These are phyloP conservation scores for Chesias legatella DNA, from an alignment of 2,888 invertebrate genomes.

Conservation along the genomic window DNA sequence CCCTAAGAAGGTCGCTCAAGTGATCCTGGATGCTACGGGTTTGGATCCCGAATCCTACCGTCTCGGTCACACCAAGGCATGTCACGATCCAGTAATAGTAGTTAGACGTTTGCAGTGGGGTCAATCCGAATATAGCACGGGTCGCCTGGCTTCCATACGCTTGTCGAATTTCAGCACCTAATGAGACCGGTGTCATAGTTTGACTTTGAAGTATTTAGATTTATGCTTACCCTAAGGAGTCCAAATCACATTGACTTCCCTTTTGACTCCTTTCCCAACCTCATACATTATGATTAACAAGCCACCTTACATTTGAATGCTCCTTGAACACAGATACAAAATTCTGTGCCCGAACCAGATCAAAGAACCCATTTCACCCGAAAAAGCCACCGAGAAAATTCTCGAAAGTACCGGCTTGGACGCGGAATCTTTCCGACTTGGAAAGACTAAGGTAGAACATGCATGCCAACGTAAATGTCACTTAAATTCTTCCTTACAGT, in stretches of 20 bases:
- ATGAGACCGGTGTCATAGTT: constrained; percentile 60
- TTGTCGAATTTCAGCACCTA: constrained; percentile 55
- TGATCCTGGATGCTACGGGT: constrained; percentile 90
- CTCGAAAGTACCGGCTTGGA: constrained; percentile 92
- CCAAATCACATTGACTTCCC: constrained; percentile 61
- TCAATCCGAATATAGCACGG: constrained; percentile 47
- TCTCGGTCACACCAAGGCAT: constrained; percentile 99
- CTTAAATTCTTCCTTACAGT: constrained; percentile 43
- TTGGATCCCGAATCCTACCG: constrained; percentile 96
- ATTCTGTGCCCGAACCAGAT: constrained; percentile 97
- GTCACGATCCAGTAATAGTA: constrained; percentile 67
- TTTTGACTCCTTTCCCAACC: constrained; percentile 45
- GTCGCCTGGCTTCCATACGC: constrained; percentile 50
- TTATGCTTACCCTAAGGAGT: constrained; percentile 55
- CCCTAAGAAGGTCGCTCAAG: constrained; percentile 90
- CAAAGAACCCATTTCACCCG: constrained; percentile 85
- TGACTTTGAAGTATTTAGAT: constrained; percentile 34
- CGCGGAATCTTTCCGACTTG: constrained; percentile 95
- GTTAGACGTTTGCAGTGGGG: constrained; percentile 55
- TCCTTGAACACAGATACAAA: constrained; percentile 93
- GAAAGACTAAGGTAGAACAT: constrained; percentile 94
- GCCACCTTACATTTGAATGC: constrained; percentile 52
- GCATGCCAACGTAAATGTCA: constrained; percentile 44
- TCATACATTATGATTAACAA: constrained; percentile 1
- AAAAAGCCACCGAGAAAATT: constrained; percentile 91